Percentiles rank a stretch among this genome's conserved stretches.
Conservation (phyloP, 35 echinoderm and acorn worm species). For the Stichopus chloronotus region DNA sequence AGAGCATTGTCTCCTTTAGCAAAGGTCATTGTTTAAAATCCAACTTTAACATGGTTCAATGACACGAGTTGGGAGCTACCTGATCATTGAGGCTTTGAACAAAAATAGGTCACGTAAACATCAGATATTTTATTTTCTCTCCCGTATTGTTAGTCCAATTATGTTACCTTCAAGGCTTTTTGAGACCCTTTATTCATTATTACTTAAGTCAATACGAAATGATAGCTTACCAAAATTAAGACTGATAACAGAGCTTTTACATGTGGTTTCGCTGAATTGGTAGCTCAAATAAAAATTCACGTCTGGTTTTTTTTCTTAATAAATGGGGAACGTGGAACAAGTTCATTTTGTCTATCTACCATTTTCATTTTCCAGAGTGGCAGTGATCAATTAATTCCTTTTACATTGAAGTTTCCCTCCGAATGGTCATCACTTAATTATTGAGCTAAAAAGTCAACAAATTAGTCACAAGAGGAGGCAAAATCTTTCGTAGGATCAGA, state of each 20-base stretch:
- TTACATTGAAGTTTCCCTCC: background rate
- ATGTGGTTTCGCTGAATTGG: slow-evolving; percentile 1
- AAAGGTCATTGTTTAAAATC: too few relatives aligned
- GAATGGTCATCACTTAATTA: slow-evolving; percentile 32
- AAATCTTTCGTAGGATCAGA: background rate
- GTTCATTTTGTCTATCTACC: background rate
- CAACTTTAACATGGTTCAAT: too few relatives aligned
- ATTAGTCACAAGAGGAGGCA: background rate
- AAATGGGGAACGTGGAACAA: background rate
- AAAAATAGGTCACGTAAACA: too few relatives aligned
- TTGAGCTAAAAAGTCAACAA: slow-evolving; percentile 24
- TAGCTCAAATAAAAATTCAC: slow-evolving; percentile 6
- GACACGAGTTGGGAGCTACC: too few relatives aligned
- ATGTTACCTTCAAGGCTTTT: too few relatives aligned
- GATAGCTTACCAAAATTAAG: background rate
- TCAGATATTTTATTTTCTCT: too few relatives aligned
- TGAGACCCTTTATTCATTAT: too few relatives aligned
- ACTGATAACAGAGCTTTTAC: background rate
- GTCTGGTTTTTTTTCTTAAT: background rate
- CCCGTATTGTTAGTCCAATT: too few relatives aligned
- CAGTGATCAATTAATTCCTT: slow-evolving; percentile 39
- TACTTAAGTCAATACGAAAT: background rate
- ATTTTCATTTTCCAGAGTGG: slow-evolving; percentile 13
- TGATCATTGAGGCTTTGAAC: too few relatives aligned
- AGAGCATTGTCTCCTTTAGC: too few relatives aligned